Conservation (phyloP, 2,888 invertebrate genomes). For the Augochlorella aurata region DNA sequence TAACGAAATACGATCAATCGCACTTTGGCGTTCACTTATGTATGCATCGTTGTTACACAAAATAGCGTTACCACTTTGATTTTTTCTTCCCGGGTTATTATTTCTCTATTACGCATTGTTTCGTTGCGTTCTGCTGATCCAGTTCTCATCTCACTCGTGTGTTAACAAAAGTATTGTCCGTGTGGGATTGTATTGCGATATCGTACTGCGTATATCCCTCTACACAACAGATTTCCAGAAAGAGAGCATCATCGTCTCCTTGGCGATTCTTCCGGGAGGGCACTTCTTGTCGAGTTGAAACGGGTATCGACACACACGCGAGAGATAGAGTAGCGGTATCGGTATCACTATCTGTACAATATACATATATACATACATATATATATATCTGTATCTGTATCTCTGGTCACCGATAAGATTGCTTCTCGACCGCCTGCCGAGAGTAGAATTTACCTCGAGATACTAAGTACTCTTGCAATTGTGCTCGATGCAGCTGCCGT, state of each 20-base stretch:
- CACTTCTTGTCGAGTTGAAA: constrained; percentile 51
- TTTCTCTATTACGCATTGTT: constrained; percentile 37
- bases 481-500: constrained; percentile 55
- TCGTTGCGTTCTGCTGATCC: constrained; percentile 60
- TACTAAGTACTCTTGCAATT: constrained; percentile 56
- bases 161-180: constrained; percentile 55
- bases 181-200: constrained; percentile 35
- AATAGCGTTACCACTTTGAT: constrained; percentile 26
- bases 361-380: not conserved
- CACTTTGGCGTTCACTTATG: constrained; percentile 49
- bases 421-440: constrained; percentile 58
- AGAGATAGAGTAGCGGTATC: constrained; percentile 40
- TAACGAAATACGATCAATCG: constrained; percentile 31
- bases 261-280: constrained; percentile 60
- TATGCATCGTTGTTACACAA: constrained; percentile 42
- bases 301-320: constrained; percentile 52
- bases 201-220: constrained; percentile 43
- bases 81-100: not conserved
- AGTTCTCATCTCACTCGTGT: constrained; percentile 51
- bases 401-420: constrained; percentile 51
- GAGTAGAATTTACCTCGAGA: constrained; percentile 57
- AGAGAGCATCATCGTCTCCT: constrained; percentile 54
- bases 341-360: not conserved
- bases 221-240: constrained; percentile 48
- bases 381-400: constrained; percentile 28